Conservation (phyloP, 2,113 vertebrate species). For the Zosterops japonicus region DNA sequence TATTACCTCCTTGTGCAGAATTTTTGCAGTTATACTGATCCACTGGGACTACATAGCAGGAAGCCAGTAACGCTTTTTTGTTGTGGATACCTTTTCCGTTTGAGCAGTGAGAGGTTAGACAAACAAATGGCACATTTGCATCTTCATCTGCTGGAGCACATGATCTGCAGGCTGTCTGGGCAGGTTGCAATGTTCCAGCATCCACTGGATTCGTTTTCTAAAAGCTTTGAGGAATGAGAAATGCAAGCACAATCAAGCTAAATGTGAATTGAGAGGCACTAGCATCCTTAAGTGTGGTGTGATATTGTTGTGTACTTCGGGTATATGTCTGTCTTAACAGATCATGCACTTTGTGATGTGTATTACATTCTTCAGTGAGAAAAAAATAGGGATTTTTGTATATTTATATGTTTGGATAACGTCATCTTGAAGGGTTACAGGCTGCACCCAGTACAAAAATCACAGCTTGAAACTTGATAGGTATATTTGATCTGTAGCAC, state of each 20-base stretch:
- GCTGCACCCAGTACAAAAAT: neutral
- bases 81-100: neutral
- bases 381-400: neutral
- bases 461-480: neutral
- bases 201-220: neutral
- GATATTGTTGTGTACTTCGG: neutral
- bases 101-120: neutral
- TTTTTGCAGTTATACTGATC: neutral
- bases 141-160: neutral
- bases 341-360: neutral
- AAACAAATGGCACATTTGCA: neutral
- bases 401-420: neutral
- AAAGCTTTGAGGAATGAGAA: neutral
- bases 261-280: neutral
- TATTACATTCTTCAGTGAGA: neutral
- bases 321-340: neutral
- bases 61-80: neutral
- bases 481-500: neutral
- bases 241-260: neutral
- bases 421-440: neutral
- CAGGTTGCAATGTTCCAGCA: neutral
- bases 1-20: neutral
- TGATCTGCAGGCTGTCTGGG: neutral
- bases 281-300: neutral
- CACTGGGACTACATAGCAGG: neutral